A percentile compares a stretch with the other conserved stretches of the same genome.
phyloP scores from a whole-genome alignment of 2,797 vertebrate species.

The Eulemur coronatus region DNA sequence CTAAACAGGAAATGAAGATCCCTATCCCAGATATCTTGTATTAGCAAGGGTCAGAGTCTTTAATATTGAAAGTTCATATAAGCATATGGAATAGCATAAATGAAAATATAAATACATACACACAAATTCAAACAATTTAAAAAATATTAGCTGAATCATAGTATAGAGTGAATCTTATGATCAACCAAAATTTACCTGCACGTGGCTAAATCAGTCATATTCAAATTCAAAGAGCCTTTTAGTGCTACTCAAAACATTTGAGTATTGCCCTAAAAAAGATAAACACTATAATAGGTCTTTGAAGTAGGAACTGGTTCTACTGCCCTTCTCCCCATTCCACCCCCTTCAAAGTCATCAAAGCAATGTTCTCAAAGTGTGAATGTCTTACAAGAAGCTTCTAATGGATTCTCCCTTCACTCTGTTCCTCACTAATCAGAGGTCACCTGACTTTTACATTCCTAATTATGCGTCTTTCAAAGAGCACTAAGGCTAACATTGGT shows the following conservation, averaged over 20 bases:
- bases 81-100: background rate
- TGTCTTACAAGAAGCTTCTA: constrained; percentile 74
- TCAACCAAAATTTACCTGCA: constrained; percentile 29
- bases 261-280: constrained; percentile 55
- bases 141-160: background rate
- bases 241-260: constrained; percentile 62
- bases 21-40: background rate
- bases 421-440: constrained; percentile 73
- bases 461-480: constrained; percentile 74
- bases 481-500: constrained; percentile 58
- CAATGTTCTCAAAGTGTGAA: constrained; percentile 65
- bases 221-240: constrained; percentile 64
- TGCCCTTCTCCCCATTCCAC: constrained; percentile 42
- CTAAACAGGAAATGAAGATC: background rate
- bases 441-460: constrained; percentile 71
- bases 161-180: background rate
- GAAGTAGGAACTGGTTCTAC: constrained; percentile 76
- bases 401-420: constrained; percentile 67
- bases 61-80: background rate
- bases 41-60: background rate
- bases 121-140: constrained; percentile 40
- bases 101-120: background rate
- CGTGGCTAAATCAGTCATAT: constrained; percentile 53
- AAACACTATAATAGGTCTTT: constrained; percentile 65
- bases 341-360: constrained; percentile 73